Percentiles rank a stretch among this genome's conserved stretches.
phyloP scores from a whole-genome alignment of 2,113 vertebrate species.

The Chelonoidis abingdonii region DNA sequence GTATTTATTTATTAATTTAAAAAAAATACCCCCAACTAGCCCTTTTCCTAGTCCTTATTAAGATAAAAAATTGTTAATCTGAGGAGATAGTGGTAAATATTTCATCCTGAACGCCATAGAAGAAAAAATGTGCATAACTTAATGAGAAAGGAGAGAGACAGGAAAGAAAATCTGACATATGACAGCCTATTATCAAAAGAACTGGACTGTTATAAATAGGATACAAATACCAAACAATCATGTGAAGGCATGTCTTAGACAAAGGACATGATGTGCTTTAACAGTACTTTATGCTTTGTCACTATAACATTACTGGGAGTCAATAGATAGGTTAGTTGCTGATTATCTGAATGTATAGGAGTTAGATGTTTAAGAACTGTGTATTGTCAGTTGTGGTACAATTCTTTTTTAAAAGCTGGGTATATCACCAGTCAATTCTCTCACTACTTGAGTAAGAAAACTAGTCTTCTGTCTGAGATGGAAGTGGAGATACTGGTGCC shows the following conservation, averaged over 20 bases:
- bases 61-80: not conserved
- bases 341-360: fast-evolving
- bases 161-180: not conserved
- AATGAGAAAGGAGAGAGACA: not conserved
- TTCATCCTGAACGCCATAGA: not conserved
- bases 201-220: not conserved
- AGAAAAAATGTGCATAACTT: not conserved
- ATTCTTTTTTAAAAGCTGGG: not conserved
- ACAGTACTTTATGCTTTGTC: not conserved
- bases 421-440: not conserved
- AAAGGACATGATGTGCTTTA: not conserved
- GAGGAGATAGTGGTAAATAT: no score
- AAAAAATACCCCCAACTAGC: not conserved
- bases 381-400: not conserved
- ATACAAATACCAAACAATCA: not conserved
- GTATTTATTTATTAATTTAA: not conserved
- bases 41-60: not conserved
- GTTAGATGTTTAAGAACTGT: not conserved
- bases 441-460: not conserved
- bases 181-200: conserved; percentile 8
- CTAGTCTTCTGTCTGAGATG: no score
- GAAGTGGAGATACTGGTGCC: no score
- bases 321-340: not conserved
- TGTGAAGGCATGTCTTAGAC: not conserved
- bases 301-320: not conserved